These are phyloP conservation scores for Tenthredo scrophulariae DNA, from an alignment of 2,888 invertebrate species.

Conservation along the genomic window DNA sequence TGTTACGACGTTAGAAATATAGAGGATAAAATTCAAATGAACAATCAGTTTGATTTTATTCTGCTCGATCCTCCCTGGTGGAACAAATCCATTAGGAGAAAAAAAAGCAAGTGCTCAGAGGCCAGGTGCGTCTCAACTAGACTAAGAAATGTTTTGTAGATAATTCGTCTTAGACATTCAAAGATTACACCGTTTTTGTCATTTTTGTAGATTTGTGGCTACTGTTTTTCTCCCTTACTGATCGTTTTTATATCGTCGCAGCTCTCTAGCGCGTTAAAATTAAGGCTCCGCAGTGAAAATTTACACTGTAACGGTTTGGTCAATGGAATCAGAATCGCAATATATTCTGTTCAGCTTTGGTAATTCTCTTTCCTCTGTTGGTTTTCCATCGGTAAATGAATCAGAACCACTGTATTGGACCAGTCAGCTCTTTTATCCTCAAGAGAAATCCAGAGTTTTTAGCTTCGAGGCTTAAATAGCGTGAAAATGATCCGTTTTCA, in stretches of 20 bases:
- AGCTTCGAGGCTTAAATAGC: background rate
- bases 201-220: background rate
- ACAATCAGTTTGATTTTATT: slow-evolving; percentile 87
- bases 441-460: background rate
- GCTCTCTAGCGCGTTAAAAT: background rate
- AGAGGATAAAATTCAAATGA: slow-evolving; percentile 78
- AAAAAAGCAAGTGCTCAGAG: slow-evolving; percentile 82
- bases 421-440: background rate
- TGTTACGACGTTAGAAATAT: slow-evolving; percentile 84
- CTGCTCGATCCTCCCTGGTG: slow-evolving; percentile 98
- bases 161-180: background rate
- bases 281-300: background rate
- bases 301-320: background rate
- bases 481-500: background rate
- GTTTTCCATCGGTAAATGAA: background rate
- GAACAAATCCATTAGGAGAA: slow-evolving; percentile 94
- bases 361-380: background rate
- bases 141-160: background rate
- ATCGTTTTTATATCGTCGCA: background rate
- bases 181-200: background rate
- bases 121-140: slow-evolving; percentile 80
- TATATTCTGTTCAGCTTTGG: background rate
- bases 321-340: background rate
- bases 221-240: background rate
- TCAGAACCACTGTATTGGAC: background rate